A percentile compares a stretch with the other conserved stretches of the same genome.
These are phyloP conservation scores for Melanchra persicariae DNA, from an alignment of 2,888 invertebrate species.

Conservation along the genomic window DNA sequence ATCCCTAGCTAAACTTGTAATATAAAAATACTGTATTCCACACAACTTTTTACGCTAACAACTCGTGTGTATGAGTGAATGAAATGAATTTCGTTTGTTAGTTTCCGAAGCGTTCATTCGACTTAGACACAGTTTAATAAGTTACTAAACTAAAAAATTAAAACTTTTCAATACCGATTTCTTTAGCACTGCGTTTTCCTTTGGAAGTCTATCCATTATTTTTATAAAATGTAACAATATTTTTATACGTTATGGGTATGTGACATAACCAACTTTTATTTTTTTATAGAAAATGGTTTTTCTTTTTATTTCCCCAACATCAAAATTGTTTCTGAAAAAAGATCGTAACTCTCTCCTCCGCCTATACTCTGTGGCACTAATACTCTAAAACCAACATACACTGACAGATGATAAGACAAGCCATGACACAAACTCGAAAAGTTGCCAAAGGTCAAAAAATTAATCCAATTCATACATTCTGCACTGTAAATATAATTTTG, in stretches of 20 bases:
- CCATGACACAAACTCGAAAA: neutral
- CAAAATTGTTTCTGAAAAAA: conserved; percentile 3
- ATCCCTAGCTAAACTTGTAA: conserved; percentile 58
- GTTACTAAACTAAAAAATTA: conserved; percentile 58
- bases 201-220: conserved; percentile 61
- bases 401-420: neutral
- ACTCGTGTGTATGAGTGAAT: conserved; percentile 77
- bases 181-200: conserved; percentile 53
- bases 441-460: neutral
- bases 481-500: too few relatives aligned
- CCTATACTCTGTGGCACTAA: conserved; percentile 1
- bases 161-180: conserved; percentile 57
- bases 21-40: conserved; percentile 63
- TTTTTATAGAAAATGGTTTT: conserved; percentile 55
- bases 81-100: conserved; percentile 63
- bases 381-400: too few relatives aligned
- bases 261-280: conserved; percentile 57
- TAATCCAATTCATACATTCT: fast-evolving
- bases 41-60: conserved; percentile 69
- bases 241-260: conserved; percentile 48
- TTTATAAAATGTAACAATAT: conserved; percentile 44
- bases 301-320: conserved; percentile 15
- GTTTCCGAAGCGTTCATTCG: conserved; percentile 68
- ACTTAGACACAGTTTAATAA: conserved; percentile 21
- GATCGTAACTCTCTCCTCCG: neutral